These are phyloP conservation scores for Darevskia nairensis DNA, from an alignment of 2,797 vertebrate species.

Conservation along the genomic window DNA sequence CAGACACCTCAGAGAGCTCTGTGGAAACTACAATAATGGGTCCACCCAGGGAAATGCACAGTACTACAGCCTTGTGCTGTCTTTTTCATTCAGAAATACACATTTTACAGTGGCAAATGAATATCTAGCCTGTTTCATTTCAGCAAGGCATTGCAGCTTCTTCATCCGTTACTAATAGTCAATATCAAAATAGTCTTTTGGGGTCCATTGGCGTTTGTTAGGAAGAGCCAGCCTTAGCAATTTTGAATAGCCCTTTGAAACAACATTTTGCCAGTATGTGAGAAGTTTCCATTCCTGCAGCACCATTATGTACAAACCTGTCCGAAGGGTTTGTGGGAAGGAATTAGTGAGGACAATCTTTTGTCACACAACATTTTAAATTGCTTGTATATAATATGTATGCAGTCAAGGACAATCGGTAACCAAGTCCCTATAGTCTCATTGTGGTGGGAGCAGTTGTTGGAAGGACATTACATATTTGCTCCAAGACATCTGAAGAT, in stretches of 20 bases:
- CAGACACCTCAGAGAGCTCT: slow-evolving; percentile 43
- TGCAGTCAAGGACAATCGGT: not conserved
- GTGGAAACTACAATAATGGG: slow-evolving; percentile 35
- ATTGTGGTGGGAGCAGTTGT: not conserved
- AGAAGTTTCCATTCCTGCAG: slow-evolving; percentile 40
- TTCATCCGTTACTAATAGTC: slow-evolving; percentile 47
- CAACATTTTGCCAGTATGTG: slow-evolving; percentile 31
- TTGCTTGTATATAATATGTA: not conserved
- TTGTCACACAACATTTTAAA: not conserved
- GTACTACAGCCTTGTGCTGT: slow-evolving; percentile 14
- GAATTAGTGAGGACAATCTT: not conserved
- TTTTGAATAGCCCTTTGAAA: slow-evolving; percentile 34
- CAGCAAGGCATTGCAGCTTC: slow-evolving; percentile 49
- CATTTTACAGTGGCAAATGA: slow-evolving; percentile 46
- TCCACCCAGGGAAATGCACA: slow-evolving; percentile 40
- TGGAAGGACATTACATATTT: slow-evolving; percentile 5
- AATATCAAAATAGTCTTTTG: slow-evolving; percentile 61
- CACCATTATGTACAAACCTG: not conserved
- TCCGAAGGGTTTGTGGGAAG: not conserved
- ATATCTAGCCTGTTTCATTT: slow-evolving; percentile 57
- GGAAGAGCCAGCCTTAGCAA: slow-evolving; percentile 31
- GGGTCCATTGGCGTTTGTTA: slow-evolving; percentile 43
- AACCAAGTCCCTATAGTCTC: slow-evolving; percentile 26
- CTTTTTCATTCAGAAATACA: slow-evolving; percentile 55
- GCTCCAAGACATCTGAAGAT: not conserved